These are phyloP conservation scores for Alloplasta piceator DNA, from an alignment of 2,888 invertebrate genomes.

Conservation along the genomic window DNA sequence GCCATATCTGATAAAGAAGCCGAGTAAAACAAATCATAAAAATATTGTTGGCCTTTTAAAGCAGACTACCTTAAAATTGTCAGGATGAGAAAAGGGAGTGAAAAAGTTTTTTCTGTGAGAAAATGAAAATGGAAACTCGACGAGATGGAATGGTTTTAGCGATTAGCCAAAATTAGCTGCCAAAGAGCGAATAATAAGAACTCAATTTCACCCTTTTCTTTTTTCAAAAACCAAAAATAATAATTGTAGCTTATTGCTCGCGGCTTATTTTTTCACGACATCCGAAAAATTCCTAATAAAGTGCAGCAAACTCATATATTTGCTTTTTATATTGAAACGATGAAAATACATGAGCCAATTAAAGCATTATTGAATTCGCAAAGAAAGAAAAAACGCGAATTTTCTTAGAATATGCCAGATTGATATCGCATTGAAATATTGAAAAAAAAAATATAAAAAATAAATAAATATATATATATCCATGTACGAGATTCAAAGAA, in stretches of 20 bases:
- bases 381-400: conserved; percentile 8
- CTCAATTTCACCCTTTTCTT: conserved; percentile 43
- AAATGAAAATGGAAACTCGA: conserved; percentile 28
- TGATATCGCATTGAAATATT: conserved; percentile 1
- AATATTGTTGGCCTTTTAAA: no score
- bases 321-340: conserved; percentile 41
- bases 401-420: conserved; percentile 24
- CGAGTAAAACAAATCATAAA: no score
- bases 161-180: conserved; percentile 69
- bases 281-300: conserved; percentile 38
- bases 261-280: conserved; percentile 18
- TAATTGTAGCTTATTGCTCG: conserved; percentile 27
- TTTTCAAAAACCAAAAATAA: conserved; percentile 4
- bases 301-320: conserved; percentile 22
- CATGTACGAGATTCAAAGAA: background rate
- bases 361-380: conserved; percentile 19
- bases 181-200: conserved; percentile 56
- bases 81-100: conserved; percentile 12
- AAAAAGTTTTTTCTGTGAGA: conserved; percentile 18
- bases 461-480: no score
- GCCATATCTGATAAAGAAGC: no score
- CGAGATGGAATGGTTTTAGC: conserved; percentile 45
- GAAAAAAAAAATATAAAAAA: conserved; percentile 16
- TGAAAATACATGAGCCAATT: conserved; percentile 45
- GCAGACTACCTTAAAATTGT: no score